Evolutionary conservation across 2,113 vertebrate genomes (phyloP).

Genomic region (Diadophis punctatus): DNA sequence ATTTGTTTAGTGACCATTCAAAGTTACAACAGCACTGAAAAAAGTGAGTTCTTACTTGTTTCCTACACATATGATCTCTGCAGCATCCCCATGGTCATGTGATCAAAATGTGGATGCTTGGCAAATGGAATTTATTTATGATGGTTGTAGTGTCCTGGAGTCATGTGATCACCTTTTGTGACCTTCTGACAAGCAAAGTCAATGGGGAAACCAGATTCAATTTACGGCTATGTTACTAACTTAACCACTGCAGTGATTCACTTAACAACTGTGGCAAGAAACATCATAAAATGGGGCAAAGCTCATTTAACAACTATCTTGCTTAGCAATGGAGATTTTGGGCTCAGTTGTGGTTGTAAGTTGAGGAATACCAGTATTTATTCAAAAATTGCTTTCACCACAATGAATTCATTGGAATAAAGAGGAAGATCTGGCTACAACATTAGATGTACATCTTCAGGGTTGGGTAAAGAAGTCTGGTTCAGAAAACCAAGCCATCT

Average conservation of each 20-base stretch:
- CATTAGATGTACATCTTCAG: not conserved
- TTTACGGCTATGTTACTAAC: not conserved
- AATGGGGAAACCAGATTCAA: not conserved
- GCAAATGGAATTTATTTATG: not conserved
- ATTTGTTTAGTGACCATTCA: too few species aligned
- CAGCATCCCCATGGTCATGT: not conserved
- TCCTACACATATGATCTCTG: not conserved
- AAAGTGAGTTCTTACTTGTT: not conserved
- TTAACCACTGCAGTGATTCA: not conserved
- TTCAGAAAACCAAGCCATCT: accelerated
- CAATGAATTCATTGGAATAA: not conserved
- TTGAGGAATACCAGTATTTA: not conserved
- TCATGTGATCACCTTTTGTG: not conserved
- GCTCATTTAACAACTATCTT: not conserved
- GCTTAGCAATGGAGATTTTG: not conserved
- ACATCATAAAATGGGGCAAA: not conserved
- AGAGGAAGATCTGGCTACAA: not conserved
- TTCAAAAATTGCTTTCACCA: not conserved
- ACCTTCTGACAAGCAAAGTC: not conserved
- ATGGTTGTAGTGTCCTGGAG: not conserved
- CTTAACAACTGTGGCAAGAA: not conserved
- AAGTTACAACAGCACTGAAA: not conserved
- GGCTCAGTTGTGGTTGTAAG: not conserved
- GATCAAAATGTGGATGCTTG: not conserved
- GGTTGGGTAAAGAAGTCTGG: too few species aligned